phyloP scores from a whole-genome alignment of 2,888 invertebrate species.

The Cerastoderma edule region DNA sequence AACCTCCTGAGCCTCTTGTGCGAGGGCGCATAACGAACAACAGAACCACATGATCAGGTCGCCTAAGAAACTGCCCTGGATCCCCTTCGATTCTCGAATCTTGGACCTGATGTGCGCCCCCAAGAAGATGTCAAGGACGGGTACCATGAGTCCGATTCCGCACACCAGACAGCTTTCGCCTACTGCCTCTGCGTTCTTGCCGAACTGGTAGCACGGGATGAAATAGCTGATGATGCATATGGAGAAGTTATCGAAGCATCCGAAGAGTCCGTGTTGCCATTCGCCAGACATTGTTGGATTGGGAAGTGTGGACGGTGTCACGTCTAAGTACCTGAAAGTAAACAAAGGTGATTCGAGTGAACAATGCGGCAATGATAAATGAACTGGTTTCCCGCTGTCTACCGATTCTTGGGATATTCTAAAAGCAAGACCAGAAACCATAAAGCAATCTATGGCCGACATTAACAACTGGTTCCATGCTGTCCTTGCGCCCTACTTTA shows the following conservation, averaged over 20 bases:
- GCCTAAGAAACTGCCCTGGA: slow-evolving; percentile 73
- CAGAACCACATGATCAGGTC: slow-evolving; percentile 76
- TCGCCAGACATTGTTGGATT: slow-evolving; percentile 59
- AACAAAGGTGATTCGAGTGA: no score
- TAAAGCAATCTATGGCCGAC: no score
- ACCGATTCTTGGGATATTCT: no score
- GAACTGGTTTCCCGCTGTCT: no score
- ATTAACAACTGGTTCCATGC: no score
- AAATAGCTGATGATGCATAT: slow-evolving; percentile 80
- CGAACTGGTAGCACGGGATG: slow-evolving; percentile 81
- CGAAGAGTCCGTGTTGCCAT: slow-evolving; percentile 79
- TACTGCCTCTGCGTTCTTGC: slow-evolving; percentile 80
- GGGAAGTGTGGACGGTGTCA: no score
- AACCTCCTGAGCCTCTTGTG: slow-evolving; percentile 78
- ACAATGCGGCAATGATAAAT: no score
- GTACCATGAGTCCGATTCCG: slow-evolving; percentile 76
- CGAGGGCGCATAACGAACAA: slow-evolving; percentile 77
- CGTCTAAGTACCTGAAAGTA: no score
- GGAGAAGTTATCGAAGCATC: slow-evolving; percentile 81
- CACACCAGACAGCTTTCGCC: slow-evolving; percentile 80
- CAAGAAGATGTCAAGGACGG: slow-evolving; percentile 70
- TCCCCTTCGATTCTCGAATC: slow-evolving; percentile 78
- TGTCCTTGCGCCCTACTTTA: no score
- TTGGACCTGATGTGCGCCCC: slow-evolving; percentile 74
- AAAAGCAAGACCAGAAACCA: no score